Conservation (phyloP, 2,888 invertebrate genomes). For the Scaptodrosophila latifasciaeformis region DNA sequence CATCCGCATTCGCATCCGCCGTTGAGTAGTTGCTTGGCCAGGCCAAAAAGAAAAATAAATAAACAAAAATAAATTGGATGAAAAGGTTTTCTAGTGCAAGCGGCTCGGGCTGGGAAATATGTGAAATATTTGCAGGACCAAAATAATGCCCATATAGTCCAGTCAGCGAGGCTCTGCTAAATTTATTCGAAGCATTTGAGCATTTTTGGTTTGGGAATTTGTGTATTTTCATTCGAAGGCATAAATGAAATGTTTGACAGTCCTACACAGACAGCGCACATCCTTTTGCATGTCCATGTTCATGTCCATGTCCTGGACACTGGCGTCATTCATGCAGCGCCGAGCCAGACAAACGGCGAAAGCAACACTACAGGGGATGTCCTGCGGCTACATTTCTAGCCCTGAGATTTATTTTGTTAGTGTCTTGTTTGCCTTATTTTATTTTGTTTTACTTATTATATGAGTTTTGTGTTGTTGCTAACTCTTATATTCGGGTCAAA, state of each 20-base stretch:
- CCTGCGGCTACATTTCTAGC: not conserved
- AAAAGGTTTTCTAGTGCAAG: conserved; percentile 38
- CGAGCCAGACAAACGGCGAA: conserved; percentile 20
- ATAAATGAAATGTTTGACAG: conserved; percentile 31
- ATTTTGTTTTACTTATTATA: conserved; percentile 36
- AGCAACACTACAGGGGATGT: too few relatives aligned
- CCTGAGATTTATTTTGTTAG: conserved; percentile 46
- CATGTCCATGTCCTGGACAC: conserved; percentile 42
- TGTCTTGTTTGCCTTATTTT: conserved; percentile 25
- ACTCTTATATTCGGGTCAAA: conserved; percentile 31
- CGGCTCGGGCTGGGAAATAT: too few relatives aligned
- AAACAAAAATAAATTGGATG: conserved; percentile 1
- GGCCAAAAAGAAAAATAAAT: not conserved
- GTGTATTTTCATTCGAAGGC: too few relatives aligned
- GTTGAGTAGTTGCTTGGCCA: too few relatives aligned
- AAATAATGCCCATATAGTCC: not conserved
- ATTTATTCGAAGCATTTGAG: too few relatives aligned
- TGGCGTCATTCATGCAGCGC: conserved; percentile 60
- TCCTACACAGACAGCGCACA: conserved; percentile 28
- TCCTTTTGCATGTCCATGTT: conserved; percentile 21
- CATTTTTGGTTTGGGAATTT: too few relatives aligned
- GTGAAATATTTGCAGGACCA: conserved; percentile 25
- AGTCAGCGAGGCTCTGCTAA: too few relatives aligned
- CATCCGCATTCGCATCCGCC: not conserved
- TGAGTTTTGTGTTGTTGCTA: conserved; percentile 10